Evolutionary conservation across 1,140 invertebrate genomes (phyloP), one percentile per base, ranked within the genome.

Genomic region (Pseudomyrmex sp.): DNA sequence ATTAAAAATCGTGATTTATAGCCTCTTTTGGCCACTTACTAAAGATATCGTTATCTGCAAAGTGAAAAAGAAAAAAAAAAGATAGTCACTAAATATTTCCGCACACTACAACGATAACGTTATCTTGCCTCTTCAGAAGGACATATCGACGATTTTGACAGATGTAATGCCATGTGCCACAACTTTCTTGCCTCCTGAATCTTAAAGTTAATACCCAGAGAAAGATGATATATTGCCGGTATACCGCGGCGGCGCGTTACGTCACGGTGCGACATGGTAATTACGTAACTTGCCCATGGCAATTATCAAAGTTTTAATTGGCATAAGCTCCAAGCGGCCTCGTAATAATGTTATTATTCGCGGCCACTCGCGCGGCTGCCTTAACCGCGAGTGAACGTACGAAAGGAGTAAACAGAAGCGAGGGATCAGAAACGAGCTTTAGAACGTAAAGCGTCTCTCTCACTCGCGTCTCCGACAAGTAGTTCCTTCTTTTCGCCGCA

Each of bases 261-360:
- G 84, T 84, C 72, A 66, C 72, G 54, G 62, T 66, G 44, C 85
- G 79, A 83, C 86, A 86, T 87, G 85, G 87, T 91, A 93, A 94
- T 93, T 87, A 88, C 80, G 89, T 91, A 93, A 93, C 93, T 93
- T 89, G 88, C 86, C 66, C 88, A 83, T 88, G 86, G 90, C 89
- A 93, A 93, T 93, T 93, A 93, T 87, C 91, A 88, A 94, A 93
- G 92, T 94, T 93, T 93, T 94, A 93, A 94, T 93, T 93, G 92
- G 90, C 77, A 84, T 87, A 89, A 87, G 89, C 87, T 86, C 88
- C 91, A 91, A 92, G 90, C 88, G 89, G 85, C 88, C 89, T 83
- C 88, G 86, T 62, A 88, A 91, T 90, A 93, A 93, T 93, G 91
- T 92, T 92, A 93, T 93, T 91, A 92, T 92, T 92, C 86, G 90